A percentile compares a stretch with the other conserved stretches of the same genome.
phyloP scores from a whole-genome alignment of 2,797 vertebrate genomes.

The Eospalax fontanierii region DNA sequence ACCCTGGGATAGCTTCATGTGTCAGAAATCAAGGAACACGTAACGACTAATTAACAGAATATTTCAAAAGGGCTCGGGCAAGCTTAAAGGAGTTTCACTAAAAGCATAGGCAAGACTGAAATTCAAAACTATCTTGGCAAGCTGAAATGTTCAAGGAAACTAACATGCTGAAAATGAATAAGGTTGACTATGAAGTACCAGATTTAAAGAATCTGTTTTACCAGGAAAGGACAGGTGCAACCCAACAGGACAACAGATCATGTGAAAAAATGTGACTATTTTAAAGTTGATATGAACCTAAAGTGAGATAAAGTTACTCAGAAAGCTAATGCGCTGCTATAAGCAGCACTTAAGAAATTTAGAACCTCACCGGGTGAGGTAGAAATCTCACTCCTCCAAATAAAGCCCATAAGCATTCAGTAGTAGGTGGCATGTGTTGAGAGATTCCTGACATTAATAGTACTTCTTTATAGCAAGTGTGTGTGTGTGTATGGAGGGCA shows the following conservation, averaged over 20 bases:
- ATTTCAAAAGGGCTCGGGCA: neutral
- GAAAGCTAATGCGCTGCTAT: neutral
- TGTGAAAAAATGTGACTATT: neutral
- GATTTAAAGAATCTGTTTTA: no score
- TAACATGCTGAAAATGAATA: neutral
- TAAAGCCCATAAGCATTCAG: neutral
- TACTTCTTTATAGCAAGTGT: neutral
- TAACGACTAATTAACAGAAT: neutral
- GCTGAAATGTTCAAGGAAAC: neutral
- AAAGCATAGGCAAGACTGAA: slow-evolving; percentile 9
- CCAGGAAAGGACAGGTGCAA: neutral
- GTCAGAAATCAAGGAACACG: no score
- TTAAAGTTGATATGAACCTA: neutral
- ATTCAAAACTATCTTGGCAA: slow-evolving; percentile 17
- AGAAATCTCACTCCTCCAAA: neutral
- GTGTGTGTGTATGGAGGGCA: neutral
- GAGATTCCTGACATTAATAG: neutral
- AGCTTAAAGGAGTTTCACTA: slow-evolving; percentile 6
- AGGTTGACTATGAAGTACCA: neutral
- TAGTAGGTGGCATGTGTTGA: neutral
- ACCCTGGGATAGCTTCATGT: neutral
- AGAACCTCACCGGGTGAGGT: neutral
- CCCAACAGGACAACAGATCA: neutral
- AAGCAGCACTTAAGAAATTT: neutral
- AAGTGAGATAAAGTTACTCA: neutral